Evolutionary conservation across 2,888 invertebrate genomes (phyloP).

Genomic region (Ctenicera cuprea): DNA sequence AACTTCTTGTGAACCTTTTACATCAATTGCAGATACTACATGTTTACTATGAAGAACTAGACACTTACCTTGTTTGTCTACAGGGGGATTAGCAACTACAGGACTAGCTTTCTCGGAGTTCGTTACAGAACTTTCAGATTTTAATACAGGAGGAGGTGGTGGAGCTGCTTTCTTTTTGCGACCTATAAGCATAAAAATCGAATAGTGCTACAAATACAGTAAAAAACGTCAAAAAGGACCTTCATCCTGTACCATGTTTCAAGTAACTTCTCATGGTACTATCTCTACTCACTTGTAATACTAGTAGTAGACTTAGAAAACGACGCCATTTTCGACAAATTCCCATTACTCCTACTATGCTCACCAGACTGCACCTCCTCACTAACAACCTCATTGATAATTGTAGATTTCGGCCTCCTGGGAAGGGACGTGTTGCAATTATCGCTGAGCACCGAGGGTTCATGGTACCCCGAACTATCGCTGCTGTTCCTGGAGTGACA

Average conservation of each 20-base stretch:
- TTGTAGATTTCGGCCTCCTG: slow-evolving; percentile 67
- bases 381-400: slow-evolving; percentile 60
- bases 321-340: slow-evolving; percentile 68
- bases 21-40: not conserved
- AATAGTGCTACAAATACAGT: not conserved
- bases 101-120: slow-evolving; percentile 69
- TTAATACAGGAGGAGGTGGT: slow-evolving; percentile 73
- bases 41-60: not conserved
- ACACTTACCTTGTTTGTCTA: slow-evolving; percentile 47
- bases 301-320: slow-evolving; percentile 71
- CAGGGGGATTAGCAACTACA: slow-evolving; percentile 68
- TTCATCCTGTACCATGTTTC: not conserved
- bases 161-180: slow-evolving; percentile 78
- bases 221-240: too few relatives aligned
- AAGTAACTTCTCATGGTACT: too few relatives aligned
- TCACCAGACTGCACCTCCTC: slow-evolving; percentile 56
- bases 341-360: slow-evolving; percentile 64
- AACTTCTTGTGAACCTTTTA: not conserved
- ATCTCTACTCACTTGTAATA: slow-evolving; percentile 60
- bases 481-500: slow-evolving; percentile 83
- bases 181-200: slow-evolving; percentile 70
- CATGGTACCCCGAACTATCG: slow-evolving; percentile 84
- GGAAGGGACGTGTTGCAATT: slow-evolving; percentile 72
- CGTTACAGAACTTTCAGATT: slow-evolving; percentile 63
- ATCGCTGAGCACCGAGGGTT: slow-evolving; percentile 80